phyloP scores from a whole-genome alignment of 2,888 invertebrate species.

The Diadegma fenestrale region DNA sequence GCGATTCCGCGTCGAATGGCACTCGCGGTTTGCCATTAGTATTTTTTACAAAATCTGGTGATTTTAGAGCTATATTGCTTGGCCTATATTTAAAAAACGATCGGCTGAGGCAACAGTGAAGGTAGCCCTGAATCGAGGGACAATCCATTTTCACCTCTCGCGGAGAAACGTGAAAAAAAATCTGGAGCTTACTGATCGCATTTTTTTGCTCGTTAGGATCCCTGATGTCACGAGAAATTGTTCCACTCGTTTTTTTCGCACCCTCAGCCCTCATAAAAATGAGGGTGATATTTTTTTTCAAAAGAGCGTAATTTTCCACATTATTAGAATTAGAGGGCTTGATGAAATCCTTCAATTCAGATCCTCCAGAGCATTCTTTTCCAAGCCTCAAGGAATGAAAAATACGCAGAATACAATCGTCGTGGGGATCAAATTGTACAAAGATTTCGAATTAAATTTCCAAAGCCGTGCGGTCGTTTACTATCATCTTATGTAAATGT shows the following conservation, averaged over 20 bases:
- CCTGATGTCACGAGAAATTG: neutral
- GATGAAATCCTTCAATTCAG: slow-evolving; percentile 3
- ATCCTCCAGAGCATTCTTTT: slow-evolving; percentile 2
- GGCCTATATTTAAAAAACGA: slow-evolving; percentile 54
- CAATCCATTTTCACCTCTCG: slow-evolving; percentile 22
- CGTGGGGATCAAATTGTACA: slow-evolving; percentile 51
- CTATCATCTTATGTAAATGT: slow-evolving; percentile 17
- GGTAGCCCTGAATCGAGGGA: slow-evolving; percentile 16
- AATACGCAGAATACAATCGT: slow-evolving; percentile 21
- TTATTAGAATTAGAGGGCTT: slow-evolving; percentile 30
- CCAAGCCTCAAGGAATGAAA: slow-evolving; percentile 22
- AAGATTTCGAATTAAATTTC: slow-evolving; percentile 54
- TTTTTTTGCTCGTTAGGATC: slow-evolving; percentile 3
- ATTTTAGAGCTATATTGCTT: no score
- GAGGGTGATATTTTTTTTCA: slow-evolving; percentile 33
- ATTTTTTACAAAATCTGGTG: no score
- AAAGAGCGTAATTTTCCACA: neutral
- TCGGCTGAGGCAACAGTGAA: slow-evolving; percentile 36
- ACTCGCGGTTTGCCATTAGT: no score
- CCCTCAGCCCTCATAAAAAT: neutral
- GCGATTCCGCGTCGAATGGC: no score
- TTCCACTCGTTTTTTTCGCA: neutral
- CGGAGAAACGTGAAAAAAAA: slow-evolving; percentile 21
- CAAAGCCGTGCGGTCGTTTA: slow-evolving; percentile 21
- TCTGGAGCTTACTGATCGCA: slow-evolving; percentile 27